Base-by-base conservation (phyloP, 2,888 invertebrate genomes). In the Troides helena region DNA sequence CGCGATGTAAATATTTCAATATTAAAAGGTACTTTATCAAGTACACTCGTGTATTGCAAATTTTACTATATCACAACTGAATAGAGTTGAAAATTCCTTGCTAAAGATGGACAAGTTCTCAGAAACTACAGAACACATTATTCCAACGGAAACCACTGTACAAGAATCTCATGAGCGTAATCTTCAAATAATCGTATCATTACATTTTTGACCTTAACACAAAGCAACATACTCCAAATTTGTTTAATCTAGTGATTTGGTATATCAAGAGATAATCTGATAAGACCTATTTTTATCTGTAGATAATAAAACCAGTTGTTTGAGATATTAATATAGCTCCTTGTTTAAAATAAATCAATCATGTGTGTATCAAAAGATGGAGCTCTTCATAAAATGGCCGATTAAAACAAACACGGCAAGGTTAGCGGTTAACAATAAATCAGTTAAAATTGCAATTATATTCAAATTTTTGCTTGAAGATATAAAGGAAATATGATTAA, bases 201-300 rank as follows among this genome's bases (percentile, higher is more conserved):
- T 57, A 23, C 0, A 70, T 43, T 62, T 57, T 70, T 3, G 25
- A 71, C 68, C 65, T 65, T 74, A 74, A 67, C 0, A 0, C 6
- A 8, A 18, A 4, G 6, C 0, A 2, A 14, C 72, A 75, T 63
- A 65, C 68, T 69, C 43, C 18, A 72, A 73, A 61, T 59, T 74
- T 10, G 23, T 21, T 67, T 67, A 71, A 7, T 23, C 17, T 53
- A 57, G 62, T 68, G 23, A 67, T n/a, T 43, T 57, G 10, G 66
- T 36, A 62, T 36, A 39, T 18, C 63, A 61, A 53, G 36, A 71
- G 72, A 70, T 75, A 75, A 75, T 76, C 74, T 71, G 75, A 76
- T 77, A 77, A 74, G 72, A 61, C 63, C 25, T 60, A 68, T 73
- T 70, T 72, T 71, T 62, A 30, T 36, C 50, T 67, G 62, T 58